Evolutionary conservation across 2,797 vertebrate species (phyloP), one percentile per base, ranked within the genome.

Genomic region (Liasis olivaceus): DNA sequence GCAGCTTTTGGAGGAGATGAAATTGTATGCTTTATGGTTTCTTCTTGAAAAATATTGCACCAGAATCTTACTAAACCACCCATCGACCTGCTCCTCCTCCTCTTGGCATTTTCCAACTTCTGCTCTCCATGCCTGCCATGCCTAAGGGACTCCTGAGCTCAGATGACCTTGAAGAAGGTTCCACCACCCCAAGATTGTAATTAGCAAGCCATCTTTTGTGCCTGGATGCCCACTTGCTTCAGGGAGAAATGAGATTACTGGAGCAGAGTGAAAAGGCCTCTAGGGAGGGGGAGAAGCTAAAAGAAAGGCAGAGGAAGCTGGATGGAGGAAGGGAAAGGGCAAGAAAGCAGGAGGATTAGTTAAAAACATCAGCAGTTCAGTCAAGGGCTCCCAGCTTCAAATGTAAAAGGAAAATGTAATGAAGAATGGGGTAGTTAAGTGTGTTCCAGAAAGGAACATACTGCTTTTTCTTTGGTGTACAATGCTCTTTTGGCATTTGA

Each of bases 181-280:
- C 72, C 8, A 14, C 58, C 8, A 63, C 6, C 64, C 88, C 13
- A 64, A 13, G 64, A 56, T 54, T 88, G 85, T 5, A 64, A 93
- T 90, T n/a, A 88, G 85, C 66, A n/a, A 86, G 66, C n/a, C 5
- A 14, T 47, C 89, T 31, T 72, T 87, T 90, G 66, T 90, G 89
- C 66, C 13, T 54, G 36, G 58, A 77, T 87, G 89, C 64, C 84
- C 60, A 93, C 85, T 14, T 62, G 64, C 85, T 93, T 54, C 11
- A 2, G 92, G 89, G 85, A 88, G 85, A 84, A 84, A 90, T 84
- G 92, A 81, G 89, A 93, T 93, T 93, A 93, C 42, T 90, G 85
- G 89, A 93, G 92, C 92, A 59, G 47, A 93, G 85, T 13, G 9
- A 14, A 90, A 60, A 17, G 1, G 2, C 20, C 59, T 51, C 69